Percentiles rank a stretch among this genome's conserved stretches.
Evolutionary conservation across 2,888 invertebrate genomes (phyloP).

Genomic region (Polia nebulosa): DNA sequence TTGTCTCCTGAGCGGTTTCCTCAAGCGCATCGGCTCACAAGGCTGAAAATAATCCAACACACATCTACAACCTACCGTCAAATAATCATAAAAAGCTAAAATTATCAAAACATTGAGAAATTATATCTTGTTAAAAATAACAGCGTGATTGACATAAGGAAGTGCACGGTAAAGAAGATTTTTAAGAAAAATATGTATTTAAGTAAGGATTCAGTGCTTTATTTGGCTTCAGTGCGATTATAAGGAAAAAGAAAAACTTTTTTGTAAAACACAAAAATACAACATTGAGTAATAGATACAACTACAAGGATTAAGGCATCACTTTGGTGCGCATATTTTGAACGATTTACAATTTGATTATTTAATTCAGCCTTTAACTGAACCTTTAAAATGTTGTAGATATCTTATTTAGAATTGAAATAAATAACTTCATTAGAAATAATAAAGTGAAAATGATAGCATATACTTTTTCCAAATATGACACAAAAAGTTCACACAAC

Average conservation of each 20-base stretch:
- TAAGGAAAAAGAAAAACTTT: constrained; percentile 11
- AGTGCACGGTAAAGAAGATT: constrained; percentile 26
- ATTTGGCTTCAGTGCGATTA: constrained; percentile 40
- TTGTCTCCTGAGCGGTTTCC: constrained; percentile 88
- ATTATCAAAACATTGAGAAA: constrained; percentile 62
- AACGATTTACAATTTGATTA: constrained; percentile 16
- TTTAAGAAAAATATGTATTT: neutral
- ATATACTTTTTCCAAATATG: neutral
- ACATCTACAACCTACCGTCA: constrained; percentile 69
- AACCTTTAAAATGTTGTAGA: neutral
- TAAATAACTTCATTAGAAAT: neutral
- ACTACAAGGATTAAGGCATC: neutral
- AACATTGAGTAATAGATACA: constrained; percentile 19
- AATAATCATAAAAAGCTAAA: constrained; percentile 72
- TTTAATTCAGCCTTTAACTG: neutral
- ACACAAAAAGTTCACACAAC: neutral
- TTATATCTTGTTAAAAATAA: constrained; percentile 52
- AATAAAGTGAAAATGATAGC: neutral
- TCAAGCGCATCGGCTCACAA: constrained; percentile 81
- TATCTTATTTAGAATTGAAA: neutral
- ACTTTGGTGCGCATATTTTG: constrained; percentile 3
- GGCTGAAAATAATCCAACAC: constrained; percentile 84
- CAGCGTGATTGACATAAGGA: constrained; percentile 43
- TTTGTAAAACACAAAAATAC: constrained; percentile 24
- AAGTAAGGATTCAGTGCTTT: constrained; percentile 46